Conservation (phyloP, 2,113 vertebrate genomes). For the Nyctereutes procyonoides region DNA sequence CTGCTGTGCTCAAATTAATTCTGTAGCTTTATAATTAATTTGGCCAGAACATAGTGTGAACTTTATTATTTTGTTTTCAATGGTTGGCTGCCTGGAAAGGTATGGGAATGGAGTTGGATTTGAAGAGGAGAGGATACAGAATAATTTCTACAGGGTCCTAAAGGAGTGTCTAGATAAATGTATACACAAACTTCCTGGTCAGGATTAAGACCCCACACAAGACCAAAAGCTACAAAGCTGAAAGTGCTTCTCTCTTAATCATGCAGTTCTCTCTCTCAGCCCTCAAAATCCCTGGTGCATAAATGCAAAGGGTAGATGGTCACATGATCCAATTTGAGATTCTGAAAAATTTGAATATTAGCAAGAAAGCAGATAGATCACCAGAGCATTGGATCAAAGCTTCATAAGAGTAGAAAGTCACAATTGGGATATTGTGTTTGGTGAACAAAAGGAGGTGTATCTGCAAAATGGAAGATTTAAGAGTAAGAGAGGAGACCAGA, state of each 20-base stretch:
- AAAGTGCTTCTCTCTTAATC: not conserved
- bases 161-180: not conserved
- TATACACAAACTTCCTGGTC: fast-evolving
- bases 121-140: not conserved
- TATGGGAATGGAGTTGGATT: not conserved
- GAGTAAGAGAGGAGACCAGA: not conserved
- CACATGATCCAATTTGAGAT: fast-evolving
- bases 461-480: not conserved
- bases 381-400: not conserved
- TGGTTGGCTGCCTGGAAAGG: not conserved
- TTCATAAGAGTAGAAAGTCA: not conserved
- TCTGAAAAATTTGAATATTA: not conserved
- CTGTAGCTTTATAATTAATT: not conserved
- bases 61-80: not conserved
- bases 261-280: fast-evolving
- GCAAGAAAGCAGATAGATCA: not conserved
- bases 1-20: not conserved
- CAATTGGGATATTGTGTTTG: not conserved
- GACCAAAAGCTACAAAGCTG: not conserved
- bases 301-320: not conserved
- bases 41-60: not conserved
- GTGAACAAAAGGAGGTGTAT: not conserved
- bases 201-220: fast-evolving
- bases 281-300: too few relatives aligned
- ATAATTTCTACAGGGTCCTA: fast-evolving